Evolutionary conservation across 1,140 invertebrate genomes (phyloP), one percentile per base, ranked within the genome.

Genomic region (Drosophila sucinea): DNA sequence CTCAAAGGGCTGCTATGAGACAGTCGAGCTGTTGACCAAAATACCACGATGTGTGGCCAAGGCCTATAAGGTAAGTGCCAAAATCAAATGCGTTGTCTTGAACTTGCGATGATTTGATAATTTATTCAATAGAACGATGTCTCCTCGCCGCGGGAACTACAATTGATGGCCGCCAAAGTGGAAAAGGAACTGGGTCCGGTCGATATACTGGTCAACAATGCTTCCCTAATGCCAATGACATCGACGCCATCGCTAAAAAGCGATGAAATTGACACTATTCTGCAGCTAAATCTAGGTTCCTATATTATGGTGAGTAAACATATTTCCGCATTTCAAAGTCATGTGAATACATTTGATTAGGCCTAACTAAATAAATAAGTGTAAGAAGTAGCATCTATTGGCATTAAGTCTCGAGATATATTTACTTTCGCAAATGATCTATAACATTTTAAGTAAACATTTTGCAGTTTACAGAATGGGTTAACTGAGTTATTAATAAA

Each of bases 171-270:
- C 3, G 70, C 74, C 27, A 87, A 91, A 58, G 84, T 92, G 33
- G 90, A 92, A 44, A 91, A 90, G 56, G 90, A 92, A n/a, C 57
- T 92, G 67, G 91, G 91, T 17, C 81, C 81, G 0, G 91, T 92
- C 1, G 91, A 92, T 17, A 91, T 92, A 47, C 41, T 92, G 41
- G 75, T 92, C 1, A 92, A 92, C 38, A 92, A 92, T 73, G 91
- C 91, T 6, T 91, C 90, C 1, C 71, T 92, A 1, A 91, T 92
- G 90, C 86, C 86, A 38, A 90, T 92, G 83, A 90, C 83, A 23
- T 90, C 91, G 0, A 90, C 91, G 1, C 87, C 90, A 5, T 72
- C 81, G 10, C 47, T 90, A 23, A 91, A 89, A 40, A 86, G 77
- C 57, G 90, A 91, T 40, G 81, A 91, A 65, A 91, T 92, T 40